Conservation (phyloP, 2,797 vertebrate genomes). For the Chlorospingus flavigularis region DNA sequence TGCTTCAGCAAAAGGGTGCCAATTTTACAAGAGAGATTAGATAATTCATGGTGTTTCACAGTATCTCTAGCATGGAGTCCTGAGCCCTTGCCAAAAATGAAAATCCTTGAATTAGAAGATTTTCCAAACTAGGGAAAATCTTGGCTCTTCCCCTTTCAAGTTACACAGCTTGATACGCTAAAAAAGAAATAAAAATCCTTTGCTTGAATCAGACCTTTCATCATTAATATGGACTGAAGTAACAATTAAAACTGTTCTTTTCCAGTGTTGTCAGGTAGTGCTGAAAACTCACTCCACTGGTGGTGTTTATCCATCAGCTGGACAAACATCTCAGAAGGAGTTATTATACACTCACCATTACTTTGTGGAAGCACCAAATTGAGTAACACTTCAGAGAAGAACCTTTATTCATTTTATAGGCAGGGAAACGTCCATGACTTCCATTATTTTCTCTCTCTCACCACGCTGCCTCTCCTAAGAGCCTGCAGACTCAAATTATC, state of each 20-base stretch:
- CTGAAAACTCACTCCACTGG: background rate
- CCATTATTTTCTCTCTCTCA: background rate
- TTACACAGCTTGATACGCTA: background rate
- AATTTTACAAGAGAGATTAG: background rate
- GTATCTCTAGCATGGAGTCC: background rate
- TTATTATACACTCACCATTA: background rate
- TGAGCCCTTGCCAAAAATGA: background rate
- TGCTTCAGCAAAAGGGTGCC: background rate
- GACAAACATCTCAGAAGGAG: background rate
- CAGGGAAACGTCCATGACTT: background rate
- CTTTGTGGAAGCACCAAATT: background rate
- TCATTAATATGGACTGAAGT: background rate
- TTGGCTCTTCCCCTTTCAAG: background rate
- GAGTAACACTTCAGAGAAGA: background rate
- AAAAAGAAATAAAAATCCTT: background rate
- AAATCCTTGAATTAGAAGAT: background rate
- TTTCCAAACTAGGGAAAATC: background rate
- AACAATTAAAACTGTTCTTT: background rate
- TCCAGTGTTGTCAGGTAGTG: background rate
- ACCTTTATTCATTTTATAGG: background rate
- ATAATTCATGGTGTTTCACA: background rate
- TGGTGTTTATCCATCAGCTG: background rate
- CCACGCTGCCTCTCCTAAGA: background rate
- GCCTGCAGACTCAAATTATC: conserved; percentile 4
- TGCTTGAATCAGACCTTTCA: background rate